These are phyloP conservation scores for Megalopta genalis DNA, from an alignment of 1,140 invertebrate species.

Conservation along the genomic window DNA sequence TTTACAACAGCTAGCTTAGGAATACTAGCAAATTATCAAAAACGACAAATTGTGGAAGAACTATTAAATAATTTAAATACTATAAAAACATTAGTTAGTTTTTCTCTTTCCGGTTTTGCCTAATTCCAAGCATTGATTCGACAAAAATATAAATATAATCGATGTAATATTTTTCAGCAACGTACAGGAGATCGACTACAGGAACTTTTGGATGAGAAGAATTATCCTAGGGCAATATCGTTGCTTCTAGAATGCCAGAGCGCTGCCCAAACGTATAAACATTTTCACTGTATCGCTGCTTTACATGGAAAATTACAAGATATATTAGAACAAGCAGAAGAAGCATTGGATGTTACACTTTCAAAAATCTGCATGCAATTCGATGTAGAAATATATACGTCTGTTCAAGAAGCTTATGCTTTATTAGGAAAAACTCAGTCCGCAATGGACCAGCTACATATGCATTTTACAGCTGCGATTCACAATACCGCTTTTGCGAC, in stretches of 20 bases:
- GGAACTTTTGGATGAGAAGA: conserved; percentile 89
- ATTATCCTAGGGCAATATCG: conserved; percentile 94
- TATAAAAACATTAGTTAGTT: conserved; percentile 89
- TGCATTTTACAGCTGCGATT: conserved; percentile 96
- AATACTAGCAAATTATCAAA: conserved; percentile 92
- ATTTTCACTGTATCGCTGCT: conserved; percentile 93
- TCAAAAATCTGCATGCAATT: conserved; percentile 89
- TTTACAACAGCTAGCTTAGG: conserved; percentile 92
- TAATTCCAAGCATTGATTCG: neutral
- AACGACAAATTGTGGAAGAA: conserved; percentile 89
- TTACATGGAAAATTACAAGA: conserved; percentile 93
- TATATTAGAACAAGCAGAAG: conserved; percentile 94
- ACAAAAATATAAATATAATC: neutral
- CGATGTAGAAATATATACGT: conserved; percentile 86
- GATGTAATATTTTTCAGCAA: conserved; percentile 80
- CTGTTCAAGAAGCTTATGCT: conserved; percentile 92
- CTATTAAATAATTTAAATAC: conserved; percentile 89
- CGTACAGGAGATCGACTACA: conserved; percentile 91
- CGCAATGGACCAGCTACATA: conserved; percentile 95
- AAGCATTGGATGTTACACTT: conserved; percentile 93
- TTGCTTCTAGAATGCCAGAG: conserved; percentile 93
- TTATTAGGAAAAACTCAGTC: conserved; percentile 92
- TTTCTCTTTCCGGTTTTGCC: neutral
- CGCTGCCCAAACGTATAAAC: conserved; percentile 88
- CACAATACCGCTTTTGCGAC: conserved; percentile 92